These are phyloP conservation scores for Delia radicum DNA, from an alignment of 1,140 invertebrate species.

Conservation along the genomic window DNA sequence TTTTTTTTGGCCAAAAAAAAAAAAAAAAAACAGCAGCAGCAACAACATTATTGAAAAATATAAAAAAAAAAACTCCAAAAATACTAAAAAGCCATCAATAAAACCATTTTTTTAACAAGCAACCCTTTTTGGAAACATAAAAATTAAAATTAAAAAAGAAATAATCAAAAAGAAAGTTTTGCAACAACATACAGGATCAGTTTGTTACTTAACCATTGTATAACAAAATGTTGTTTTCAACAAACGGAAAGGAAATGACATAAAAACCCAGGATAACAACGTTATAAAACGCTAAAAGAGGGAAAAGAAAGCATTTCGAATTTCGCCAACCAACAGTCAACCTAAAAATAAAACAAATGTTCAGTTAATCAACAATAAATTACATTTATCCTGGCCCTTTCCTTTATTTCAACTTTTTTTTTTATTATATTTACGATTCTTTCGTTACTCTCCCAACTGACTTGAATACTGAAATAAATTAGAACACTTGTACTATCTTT, in stretches of 20 bases:
- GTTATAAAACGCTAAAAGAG: not conserved
- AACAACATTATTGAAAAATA: too few species aligned
- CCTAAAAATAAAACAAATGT: slow-evolving; percentile 9
- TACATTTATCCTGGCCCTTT: slow-evolving; percentile 10
- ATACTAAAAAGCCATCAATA: not conserved
- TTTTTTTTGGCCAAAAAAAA: slow-evolving; percentile 9
- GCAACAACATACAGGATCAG: not conserved
- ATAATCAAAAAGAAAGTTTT: not conserved
- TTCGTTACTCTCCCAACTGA: not conserved
- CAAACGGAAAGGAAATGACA: slow-evolving; percentile 17
- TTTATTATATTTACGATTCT: not conserved
- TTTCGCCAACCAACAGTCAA: not conserved
- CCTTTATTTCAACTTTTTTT: not conserved
- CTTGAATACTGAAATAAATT: not conserved
- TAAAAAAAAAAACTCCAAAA: not conserved
- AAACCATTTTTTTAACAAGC: slow-evolving; percentile 9
- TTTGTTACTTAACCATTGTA: not conserved
- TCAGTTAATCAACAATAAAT: slow-evolving; percentile 23
- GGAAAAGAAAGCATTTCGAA: slow-evolving; percentile 20
- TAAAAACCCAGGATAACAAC: not conserved
- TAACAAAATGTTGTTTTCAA: not conserved
- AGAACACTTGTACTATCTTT: slow-evolving; percentile 18
- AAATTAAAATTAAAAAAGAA: not conserved
- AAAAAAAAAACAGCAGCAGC: too few species aligned
- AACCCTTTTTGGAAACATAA: not conserved